These are phyloP conservation scores for Zeuzera pyrina DNA, from an alignment of 2,888 invertebrate species.

Conservation along the genomic window DNA sequence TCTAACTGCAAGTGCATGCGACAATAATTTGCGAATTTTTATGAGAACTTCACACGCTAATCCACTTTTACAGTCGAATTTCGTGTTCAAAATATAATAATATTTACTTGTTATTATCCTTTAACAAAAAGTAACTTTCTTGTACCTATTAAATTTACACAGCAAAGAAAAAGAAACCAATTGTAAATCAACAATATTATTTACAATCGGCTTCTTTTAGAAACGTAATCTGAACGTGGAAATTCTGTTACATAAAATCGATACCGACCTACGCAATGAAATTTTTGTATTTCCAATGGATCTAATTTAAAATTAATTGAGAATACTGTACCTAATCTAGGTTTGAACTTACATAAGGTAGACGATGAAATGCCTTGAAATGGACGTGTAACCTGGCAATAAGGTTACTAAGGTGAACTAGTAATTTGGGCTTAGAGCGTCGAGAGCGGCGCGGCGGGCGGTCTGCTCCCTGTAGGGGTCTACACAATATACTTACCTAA, in stretches of 20 bases:
- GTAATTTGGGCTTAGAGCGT: constrained; percentile 51
- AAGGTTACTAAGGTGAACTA: constrained; percentile 30
- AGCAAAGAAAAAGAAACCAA: too few species aligned
- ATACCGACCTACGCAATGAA: too few species aligned
- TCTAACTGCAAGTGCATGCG: not conserved
- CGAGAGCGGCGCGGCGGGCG: constrained; percentile 50
- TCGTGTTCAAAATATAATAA: constrained; percentile 3
- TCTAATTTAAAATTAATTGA: too few species aligned
- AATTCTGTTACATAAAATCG: too few species aligned
- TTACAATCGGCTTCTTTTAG: too few species aligned
- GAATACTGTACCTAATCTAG: constrained; percentile 19
- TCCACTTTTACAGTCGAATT: not conserved
- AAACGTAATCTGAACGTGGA: too few species aligned
- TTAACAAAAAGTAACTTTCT: too few species aligned
- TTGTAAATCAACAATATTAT: too few species aligned
- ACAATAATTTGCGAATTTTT: not conserved
- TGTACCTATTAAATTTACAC: too few species aligned
- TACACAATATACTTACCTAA: constrained; percentile 38
- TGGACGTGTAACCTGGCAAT: constrained; percentile 26
- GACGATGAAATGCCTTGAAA: constrained; percentile 21
- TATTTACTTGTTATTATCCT: constrained; percentile 4
- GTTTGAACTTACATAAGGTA: constrained; percentile 20
- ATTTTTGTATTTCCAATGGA: too few species aligned
- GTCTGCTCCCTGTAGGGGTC: constrained; percentile 40
- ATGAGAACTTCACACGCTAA: constrained; percentile 1